phyloP scores from a whole-genome alignment of 2,113 vertebrate species.

The Centropristis striata region DNA sequence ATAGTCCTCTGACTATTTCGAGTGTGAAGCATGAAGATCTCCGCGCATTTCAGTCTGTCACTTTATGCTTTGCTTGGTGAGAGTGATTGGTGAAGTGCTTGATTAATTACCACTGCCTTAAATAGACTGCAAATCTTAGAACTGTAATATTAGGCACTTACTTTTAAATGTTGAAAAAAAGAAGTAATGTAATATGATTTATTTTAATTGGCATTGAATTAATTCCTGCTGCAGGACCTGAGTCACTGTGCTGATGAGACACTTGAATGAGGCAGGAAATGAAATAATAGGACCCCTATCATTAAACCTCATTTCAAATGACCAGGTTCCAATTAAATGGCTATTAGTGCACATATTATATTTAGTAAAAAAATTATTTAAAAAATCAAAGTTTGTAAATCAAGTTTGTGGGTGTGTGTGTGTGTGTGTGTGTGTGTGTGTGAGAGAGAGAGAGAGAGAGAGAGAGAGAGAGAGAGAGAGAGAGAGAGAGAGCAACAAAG shows the following conservation, averaged over 20 bases:
- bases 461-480: no score
- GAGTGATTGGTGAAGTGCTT: neutral
- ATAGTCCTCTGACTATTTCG: neutral
- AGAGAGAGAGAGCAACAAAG: no score
- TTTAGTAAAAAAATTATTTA: no score
- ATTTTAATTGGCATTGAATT: neutral
- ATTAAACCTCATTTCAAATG: neutral
- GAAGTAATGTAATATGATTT: neutral
- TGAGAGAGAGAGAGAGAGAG: no score
- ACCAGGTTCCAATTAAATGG: neutral
- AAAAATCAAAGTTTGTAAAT: conserved; percentile 6
- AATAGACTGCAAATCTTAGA: neutral
- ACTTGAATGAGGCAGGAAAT: neutral
- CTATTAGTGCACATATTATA: neutral
- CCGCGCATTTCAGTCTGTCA: neutral
- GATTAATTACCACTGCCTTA: neutral
- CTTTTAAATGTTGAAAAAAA: neutral
- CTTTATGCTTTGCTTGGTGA: neutral
- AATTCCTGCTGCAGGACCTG: neutral
- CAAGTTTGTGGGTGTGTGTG: no score
- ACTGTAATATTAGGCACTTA: neutral
- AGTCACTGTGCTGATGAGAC: neutral
- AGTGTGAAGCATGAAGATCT: neutral
- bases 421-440: no score
- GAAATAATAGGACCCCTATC: neutral